Base-by-base conservation (phyloP, 2,888 invertebrate species). In the Papilio gigon region DNA sequence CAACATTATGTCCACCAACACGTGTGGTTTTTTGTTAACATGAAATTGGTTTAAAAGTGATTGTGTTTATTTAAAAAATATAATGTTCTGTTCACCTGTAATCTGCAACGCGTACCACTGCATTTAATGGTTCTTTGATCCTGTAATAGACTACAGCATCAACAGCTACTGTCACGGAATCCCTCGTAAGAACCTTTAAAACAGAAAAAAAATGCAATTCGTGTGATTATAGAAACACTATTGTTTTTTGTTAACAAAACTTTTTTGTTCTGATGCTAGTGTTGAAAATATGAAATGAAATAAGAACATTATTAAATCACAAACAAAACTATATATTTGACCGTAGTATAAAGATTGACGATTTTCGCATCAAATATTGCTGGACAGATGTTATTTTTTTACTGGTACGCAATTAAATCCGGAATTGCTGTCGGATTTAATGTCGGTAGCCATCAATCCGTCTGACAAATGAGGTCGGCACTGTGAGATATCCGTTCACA, bases 91-190 rank as follows among this genome's bases (percentile, higher is more conserved):
- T 64, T 74, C 84, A 95, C 94, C 94, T 95, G 82, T 95, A 96
- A 84, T 96, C 95, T 58, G 95, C 95, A 5, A 96, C 95, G 83
- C 92, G 94, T 60, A 96, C 94, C 9, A 96, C 95, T 0, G 96
- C 96, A 80, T 94, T 96, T 14, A 96, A 83, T 0, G 96, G 96
- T 81, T 96, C 95, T 78, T 95, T 95, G 71, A 96, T 96, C 73
- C 96, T 94, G 83, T 97, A 97, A 84, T 96, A 97, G 44, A 97
- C 96, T 0, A 96, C 96, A 0, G 98, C 98, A 81, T 98, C 98
- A 2, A 98, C 98, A 0, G 97, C 97, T 0, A 98, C 98, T 0
- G 98, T 98, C 35, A 98, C 98, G 0, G 97, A 97, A 86, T 98
- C 98, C 89, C 97, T 96, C n/a, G 98, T 97, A 66, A 98, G 92